Evolutionary conservation across 2,113 vertebrate species (phyloP).

Genomic region (Thomomys bottae): DNA sequence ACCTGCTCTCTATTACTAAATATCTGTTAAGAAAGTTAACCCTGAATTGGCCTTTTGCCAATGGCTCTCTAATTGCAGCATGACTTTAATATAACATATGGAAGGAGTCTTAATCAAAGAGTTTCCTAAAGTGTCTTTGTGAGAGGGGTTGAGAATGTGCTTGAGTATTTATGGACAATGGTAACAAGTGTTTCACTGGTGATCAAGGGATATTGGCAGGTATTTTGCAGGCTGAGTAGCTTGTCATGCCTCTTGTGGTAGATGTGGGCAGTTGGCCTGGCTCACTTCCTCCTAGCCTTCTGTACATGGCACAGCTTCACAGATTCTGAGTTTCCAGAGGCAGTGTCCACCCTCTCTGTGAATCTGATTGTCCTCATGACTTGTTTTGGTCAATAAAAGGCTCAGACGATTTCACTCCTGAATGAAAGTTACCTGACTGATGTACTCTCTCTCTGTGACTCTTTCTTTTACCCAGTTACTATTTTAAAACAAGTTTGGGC

Average conservation of each 20-base stretch:
- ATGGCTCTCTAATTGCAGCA: neutral
- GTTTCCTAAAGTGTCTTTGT: neutral
- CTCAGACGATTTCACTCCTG: neutral
- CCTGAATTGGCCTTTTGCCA: slow-evolving; percentile 19
- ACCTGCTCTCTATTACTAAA: neutral
- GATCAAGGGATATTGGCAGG: neutral
- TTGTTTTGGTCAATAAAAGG: neutral
- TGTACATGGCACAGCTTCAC: neutral
- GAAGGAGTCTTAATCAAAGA: neutral
- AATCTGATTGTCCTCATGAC: no score
- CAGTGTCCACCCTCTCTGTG: neutral
- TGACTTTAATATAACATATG: slow-evolving; percentile 8
- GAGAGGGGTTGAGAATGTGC: neutral
- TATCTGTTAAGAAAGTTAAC: slow-evolving; percentile 55
- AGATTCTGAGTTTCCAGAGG: neutral
- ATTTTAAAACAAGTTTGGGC: neutral
- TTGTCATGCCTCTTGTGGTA: neutral
- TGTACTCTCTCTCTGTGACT: neutral
- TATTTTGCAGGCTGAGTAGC: slow-evolving; percentile 5
- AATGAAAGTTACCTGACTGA: neutral
- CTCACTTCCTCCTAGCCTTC: neutral
- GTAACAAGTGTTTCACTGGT: neutral
- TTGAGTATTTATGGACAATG: neutral
- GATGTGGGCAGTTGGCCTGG: neutral
- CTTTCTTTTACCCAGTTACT: neutral